Base-by-base conservation (phyloP, 1,140 invertebrate species). In the Anastrepha obliqua region DNA sequence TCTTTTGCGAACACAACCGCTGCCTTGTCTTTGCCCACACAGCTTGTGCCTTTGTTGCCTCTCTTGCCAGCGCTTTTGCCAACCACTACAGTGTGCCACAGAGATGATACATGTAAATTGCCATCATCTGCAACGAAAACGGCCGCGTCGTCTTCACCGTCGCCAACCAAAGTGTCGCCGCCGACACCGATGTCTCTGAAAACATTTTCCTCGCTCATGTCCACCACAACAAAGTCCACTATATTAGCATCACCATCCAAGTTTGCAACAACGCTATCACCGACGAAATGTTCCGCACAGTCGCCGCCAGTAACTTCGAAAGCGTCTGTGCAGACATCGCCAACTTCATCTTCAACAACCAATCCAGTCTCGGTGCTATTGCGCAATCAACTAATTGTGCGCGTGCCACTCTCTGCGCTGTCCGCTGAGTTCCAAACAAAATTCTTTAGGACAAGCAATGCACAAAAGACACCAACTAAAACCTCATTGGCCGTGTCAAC, bases 351-450 rank as follows among this genome's bases (percentile, higher is more conserved):
- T 15, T 5, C 74, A 17, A 47, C 6, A 17, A 1, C 74, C 47
- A 55, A 81, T 13, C 74, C 74, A 51, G 74, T 81, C 17, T 81
- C 74, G n/a, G 74, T 81, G 17, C 47, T 81, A 3, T 81, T 81
- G 15, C 74, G 74, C 9, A 81, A 81, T 55, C 74, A 81, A 42
- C 17, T 88, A 47, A 86, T 88, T 13, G 44, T 88, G 47, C 64
- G 87, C 15, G 87, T 88, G 13, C 87, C 87, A 2, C 65, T 88
- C 7, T 42, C 87, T 17, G 55, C 85, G 9, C 47, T 88, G 9
- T 86, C 87, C 17, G 81, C 85, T 4, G 87, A 86, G 11, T 88
- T 88, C 13, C 65, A 88, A 78, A 74, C 47, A 60, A 81, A 20
- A 55, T 55, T 81, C 8, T 29, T 51, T 1, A 20, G 9, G 55